phyloP scores from a whole-genome alignment of 1,140 invertebrate species.

The Drosophila triauraria region DNA sequence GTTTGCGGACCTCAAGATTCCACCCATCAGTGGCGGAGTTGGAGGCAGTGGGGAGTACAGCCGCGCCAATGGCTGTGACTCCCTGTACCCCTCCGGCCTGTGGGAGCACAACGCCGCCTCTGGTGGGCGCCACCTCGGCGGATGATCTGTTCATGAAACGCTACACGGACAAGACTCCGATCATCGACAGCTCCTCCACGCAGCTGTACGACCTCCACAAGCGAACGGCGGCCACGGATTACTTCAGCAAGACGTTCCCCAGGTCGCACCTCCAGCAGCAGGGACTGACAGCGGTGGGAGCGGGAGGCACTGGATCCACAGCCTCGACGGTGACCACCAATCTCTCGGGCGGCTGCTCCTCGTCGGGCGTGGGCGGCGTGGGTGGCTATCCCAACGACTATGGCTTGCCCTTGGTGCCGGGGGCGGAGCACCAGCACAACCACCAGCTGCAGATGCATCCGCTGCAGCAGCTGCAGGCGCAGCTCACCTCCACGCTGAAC shows the following conservation, averaged over 20 bases:
- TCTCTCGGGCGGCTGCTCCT: constrained; percentile 55
- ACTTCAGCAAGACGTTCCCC: constrained; percentile 87
- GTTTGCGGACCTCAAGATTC: constrained; percentile 75
- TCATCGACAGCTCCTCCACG: constrained; percentile 86
- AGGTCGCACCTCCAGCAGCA: constrained; percentile 73
- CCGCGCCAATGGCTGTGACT: constrained; percentile 88
- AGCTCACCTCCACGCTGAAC: constrained; percentile 64
- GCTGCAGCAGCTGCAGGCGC: constrained; percentile 76
- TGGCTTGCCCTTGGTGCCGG: constrained; percentile 89
- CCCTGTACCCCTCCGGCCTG: constrained; percentile 89
- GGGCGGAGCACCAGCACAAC: constrained; percentile 82
- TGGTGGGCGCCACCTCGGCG: constrained; percentile 70
- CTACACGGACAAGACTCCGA: constrained; percentile 91
- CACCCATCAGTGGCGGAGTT: constrained; percentile 33
- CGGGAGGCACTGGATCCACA: constrained; percentile 52
- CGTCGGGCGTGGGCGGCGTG: constrained; percentile 46
- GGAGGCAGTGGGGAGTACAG: constrained; percentile 89
- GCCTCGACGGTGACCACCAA: constrained; percentile 77
- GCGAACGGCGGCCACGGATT: constrained; percentile 82
- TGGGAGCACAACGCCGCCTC: constrained; percentile 86
- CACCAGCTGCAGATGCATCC: constrained; percentile 81
- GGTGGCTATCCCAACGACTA: constrained; percentile 91
- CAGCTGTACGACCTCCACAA: constrained; percentile 84
- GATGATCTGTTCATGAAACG: constrained; percentile 86
- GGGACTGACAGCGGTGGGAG: neutral